These are phyloP conservation scores for Adelges cooleyi DNA, from an alignment of 1,140 invertebrate genomes.

Conservation along the genomic window DNA sequence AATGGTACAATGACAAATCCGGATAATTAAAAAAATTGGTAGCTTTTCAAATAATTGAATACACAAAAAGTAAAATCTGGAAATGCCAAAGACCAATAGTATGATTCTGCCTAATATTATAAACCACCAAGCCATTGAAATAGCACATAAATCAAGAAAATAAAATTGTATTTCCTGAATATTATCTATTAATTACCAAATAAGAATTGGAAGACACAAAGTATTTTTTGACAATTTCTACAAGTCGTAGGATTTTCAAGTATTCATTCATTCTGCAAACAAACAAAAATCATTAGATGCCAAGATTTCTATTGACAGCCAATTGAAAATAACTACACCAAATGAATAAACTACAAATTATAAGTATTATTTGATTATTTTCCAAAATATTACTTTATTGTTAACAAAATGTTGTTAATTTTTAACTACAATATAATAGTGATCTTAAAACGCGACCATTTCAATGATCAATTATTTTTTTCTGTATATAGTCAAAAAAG, in stretches of 20 bases:
- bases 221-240: constrained; percentile 21
- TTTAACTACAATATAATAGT: constrained; percentile 25
- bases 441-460: neutral
- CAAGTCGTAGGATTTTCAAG: constrained; percentile 10
- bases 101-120: no score
- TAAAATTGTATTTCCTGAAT: constrained; percentile 8
- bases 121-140: no score
- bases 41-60: neutral
- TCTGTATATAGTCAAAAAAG: neutral
- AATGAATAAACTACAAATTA: constrained; percentile 15
- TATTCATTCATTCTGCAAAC: constrained; percentile 21
- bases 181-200: constrained; percentile 23
- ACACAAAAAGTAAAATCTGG: neutral
- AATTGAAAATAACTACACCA: neutral
- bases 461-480: constrained; percentile 2
- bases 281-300: constrained; percentile 22
- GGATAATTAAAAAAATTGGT: no score
- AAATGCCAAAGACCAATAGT: constrained; percentile 10
- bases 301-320: neutral
- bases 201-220: constrained; percentile 8
- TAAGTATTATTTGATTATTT: constrained; percentile 8
- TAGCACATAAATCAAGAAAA: neutral
- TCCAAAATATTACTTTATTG: constrained; percentile 21
- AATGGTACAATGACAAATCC: constrained; percentile 6
- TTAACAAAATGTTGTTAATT: constrained; percentile 22